These are phyloP conservation scores for Yoshiicerus persimilis DNA, from an alignment of 1,140 invertebrate species.

Conservation along the genomic window DNA sequence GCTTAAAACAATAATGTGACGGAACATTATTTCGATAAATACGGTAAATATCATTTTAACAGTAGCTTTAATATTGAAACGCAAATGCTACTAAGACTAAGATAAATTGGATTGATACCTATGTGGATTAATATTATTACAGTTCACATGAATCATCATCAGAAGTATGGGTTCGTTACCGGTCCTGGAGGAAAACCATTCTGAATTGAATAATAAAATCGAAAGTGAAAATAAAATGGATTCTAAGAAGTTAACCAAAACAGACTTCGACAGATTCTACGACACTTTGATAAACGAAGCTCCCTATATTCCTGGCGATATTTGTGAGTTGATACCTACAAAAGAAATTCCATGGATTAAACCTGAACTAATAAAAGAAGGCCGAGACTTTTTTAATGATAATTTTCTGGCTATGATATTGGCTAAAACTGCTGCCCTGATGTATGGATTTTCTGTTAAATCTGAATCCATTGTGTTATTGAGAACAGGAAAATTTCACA, in stretches of 20 bases:
- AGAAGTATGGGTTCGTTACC: neutral
- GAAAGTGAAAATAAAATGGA: neutral
- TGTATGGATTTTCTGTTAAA: slow-evolving; percentile 32
- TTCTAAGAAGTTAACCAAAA: neutral
- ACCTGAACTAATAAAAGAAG: slow-evolving; percentile 26
- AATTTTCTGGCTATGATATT: slow-evolving; percentile 41
- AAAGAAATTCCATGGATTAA: slow-evolving; percentile 36
- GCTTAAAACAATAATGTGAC: no score
- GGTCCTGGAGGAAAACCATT: neutral
- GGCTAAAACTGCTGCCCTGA: neutral
- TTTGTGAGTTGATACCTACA: neutral
- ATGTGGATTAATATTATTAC: neutral
- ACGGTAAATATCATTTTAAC: no score
- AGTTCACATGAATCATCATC: neutral
- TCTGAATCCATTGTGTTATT: slow-evolving; percentile 27
- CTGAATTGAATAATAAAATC: neutral
- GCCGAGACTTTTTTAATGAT: slow-evolving; percentile 13
- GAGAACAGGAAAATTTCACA: neutral
- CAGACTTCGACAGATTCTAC: slow-evolving; percentile 19
- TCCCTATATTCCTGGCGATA: slow-evolving; percentile 30
- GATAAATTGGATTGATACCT: no score
- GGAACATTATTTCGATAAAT: no score
- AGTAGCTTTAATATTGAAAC: no score
- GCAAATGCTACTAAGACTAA: no score
- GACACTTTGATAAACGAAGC: slow-evolving; percentile 32